A percentile compares a stretch with the other conserved stretches of the same genome.
phyloP scores from a whole-genome alignment of 1,140 invertebrate genomes.

The Drosophila ambigua region DNA sequence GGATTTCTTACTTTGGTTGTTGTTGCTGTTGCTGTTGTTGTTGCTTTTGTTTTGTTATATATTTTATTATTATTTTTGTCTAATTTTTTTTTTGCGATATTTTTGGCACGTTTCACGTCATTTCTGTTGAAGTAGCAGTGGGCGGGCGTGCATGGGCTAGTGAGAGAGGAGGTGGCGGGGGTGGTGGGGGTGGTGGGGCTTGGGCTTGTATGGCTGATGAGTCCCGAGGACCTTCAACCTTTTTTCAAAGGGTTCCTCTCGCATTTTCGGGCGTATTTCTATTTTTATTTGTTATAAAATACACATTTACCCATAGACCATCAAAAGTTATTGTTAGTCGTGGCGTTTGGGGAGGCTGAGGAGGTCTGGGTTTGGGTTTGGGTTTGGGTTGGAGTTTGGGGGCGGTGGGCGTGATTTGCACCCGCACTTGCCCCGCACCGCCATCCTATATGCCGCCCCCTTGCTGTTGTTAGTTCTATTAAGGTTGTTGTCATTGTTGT shows the following conservation, averaged over 20 bases:
- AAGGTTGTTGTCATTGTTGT: conserved; percentile 25
- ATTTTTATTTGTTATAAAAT: neutral
- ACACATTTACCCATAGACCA: conserved; percentile 7
- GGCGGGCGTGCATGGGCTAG: neutral
- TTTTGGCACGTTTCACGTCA: conserved; percentile 47
- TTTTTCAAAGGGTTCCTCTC: conserved; percentile 26
- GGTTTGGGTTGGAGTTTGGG: too few relatives aligned
- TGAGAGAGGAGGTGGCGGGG: too few relatives aligned
- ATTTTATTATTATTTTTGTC: neutral
- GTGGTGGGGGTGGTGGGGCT: too few relatives aligned
- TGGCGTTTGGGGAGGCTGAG: too few relatives aligned
- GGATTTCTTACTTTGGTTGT: conserved; percentile 13
- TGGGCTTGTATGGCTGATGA: neutral
- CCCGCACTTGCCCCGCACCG: too few relatives aligned
- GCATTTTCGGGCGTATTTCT: conserved; percentile 2
- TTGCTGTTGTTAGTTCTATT: conserved; percentile 1
- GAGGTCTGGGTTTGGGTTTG: too few relatives aligned
- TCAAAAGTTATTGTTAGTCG: conserved; percentile 35
- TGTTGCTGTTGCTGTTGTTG: neutral
- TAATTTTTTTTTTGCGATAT: conserved; percentile 16
- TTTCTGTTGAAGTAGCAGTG: conserved; percentile 2
- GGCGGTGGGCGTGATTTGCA: too few relatives aligned
- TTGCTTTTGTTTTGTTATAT: neutral
- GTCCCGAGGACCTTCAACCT: conserved; percentile 35
- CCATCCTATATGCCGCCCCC: too few relatives aligned